Evolutionary conservation across 37 sponge, comb jelly and placozoan species (phyloP).

Genomic region (Theonella swinhoei): DNA sequence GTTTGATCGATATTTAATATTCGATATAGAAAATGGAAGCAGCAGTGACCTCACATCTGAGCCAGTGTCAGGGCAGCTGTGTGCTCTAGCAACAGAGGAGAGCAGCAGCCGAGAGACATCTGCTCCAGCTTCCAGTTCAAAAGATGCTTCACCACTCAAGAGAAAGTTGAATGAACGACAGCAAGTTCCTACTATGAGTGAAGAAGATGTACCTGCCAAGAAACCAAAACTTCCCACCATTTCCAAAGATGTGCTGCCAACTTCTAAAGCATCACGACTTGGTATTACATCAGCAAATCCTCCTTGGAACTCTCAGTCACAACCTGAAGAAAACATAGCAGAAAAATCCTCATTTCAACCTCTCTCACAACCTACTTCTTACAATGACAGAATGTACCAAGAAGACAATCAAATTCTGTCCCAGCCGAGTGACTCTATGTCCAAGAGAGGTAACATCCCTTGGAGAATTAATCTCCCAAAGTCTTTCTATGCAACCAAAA

Average conservation of each 20-base stretch:
- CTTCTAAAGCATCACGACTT: not conserved
- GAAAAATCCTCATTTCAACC: not conserved
- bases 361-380: not conserved
- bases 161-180: not conserved
- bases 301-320: not conserved
- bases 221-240: not conserved
- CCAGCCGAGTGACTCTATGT: not conserved
- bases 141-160: not conserved
- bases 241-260: not conserved
- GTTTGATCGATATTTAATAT: no score
- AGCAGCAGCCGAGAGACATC: no score
- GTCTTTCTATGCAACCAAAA: not conserved
- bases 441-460: not conserved
- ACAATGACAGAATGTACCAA: not conserved
- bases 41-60: no score
- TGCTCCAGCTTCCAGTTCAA: not conserved
- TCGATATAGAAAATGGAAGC: no score
- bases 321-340: not conserved
- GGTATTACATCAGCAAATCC: not conserved
- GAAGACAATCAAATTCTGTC: not conserved
- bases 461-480: not conserved
- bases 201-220: not conserved
- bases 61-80: no score
- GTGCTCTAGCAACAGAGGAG: no score
- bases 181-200: not conserved